Evolutionary conservation across 2,888 invertebrate genomes (phyloP).

Genomic region (Athrips mouffetella): DNA sequence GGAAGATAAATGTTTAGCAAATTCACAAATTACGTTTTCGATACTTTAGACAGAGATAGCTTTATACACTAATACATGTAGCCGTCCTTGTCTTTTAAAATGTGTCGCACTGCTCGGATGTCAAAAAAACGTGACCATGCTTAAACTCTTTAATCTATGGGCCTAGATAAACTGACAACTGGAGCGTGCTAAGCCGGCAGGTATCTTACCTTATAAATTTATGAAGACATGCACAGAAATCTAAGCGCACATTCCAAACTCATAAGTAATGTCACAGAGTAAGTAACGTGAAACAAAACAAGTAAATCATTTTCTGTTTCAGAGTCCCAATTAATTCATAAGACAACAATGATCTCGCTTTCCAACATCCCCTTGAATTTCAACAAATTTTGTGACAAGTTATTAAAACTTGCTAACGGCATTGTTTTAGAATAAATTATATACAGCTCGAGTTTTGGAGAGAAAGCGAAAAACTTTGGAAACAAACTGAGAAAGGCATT

Average conservation of each 20-base stretch:
- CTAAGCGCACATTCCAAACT: no score
- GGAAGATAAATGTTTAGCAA: no score
- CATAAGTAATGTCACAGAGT: background rate
- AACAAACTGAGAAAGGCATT: conserved; percentile 19
- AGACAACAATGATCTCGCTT: conserved; percentile 5
- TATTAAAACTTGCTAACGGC: conserved; percentile 24
- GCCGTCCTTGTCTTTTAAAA: no score
- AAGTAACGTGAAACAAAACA: background rate
- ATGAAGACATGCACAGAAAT: background rate
- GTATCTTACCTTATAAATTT: no score
- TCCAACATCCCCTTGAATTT: background rate
- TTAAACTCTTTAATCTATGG: no score
- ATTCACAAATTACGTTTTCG: no score
- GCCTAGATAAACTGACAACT: no score
- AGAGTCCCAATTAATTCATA: conserved; percentile 4
- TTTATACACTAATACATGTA: no score
- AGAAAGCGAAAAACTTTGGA: conserved; percentile 15
- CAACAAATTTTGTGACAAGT: conserved; percentile 19
- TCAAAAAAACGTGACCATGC: no score
- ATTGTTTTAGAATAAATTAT: conserved; percentile 21
- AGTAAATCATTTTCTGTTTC: conserved; percentile 2
- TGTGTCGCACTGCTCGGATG: no score
- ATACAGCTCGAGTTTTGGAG: conserved; percentile 10
- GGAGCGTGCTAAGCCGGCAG: no score
- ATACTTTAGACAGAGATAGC: no score